Percentiles rank a stretch among this genome's conserved stretches.
phyloP scores from a whole-genome alignment of 2,888 invertebrate genomes.

The Elegia similella region DNA sequence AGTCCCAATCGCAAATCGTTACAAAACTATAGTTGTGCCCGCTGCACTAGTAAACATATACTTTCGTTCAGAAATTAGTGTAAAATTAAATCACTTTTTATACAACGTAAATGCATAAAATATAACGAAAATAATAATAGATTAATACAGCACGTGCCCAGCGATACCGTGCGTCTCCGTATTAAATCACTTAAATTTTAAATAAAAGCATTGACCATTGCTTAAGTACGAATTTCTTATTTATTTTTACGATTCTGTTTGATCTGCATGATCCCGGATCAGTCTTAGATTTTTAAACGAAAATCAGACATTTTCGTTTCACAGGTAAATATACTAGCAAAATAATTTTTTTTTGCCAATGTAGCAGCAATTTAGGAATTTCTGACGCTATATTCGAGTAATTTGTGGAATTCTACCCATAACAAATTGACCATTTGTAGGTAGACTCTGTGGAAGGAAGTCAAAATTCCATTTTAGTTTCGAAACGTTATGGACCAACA shows the following conservation, averaged over 20 bases:
- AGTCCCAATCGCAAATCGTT: background rate
- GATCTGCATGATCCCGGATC: background rate
- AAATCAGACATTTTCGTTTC: slow-evolving; percentile 41
- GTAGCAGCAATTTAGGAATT: background rate
- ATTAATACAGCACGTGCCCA: too few species aligned
- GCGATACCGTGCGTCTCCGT: background rate
- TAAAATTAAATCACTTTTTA: too few species aligned
- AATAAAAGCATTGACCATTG: background rate
- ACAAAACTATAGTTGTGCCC: background rate
- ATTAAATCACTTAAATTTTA: background rate
- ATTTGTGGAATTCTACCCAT: background rate
- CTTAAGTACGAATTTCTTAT: too few species aligned
- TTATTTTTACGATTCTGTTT: background rate
- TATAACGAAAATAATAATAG: too few species aligned
- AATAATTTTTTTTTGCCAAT: slow-evolving; percentile 22
- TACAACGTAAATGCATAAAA: too few species aligned
- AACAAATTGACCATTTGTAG: background rate
- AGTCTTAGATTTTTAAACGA: slow-evolving; percentile 32
- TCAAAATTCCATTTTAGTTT: slow-evolving; percentile 28
- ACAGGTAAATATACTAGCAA: slow-evolving; percentile 43
- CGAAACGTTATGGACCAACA: slow-evolving; percentile 66
- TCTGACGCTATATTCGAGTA: background rate
- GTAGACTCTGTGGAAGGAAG: slow-evolving; percentile 4
- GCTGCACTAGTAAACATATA: background rate
- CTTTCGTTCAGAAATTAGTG: background rate